Base-by-base conservation (phyloP, 2,113 vertebrate species). In the Colaptes auratus region DNA sequence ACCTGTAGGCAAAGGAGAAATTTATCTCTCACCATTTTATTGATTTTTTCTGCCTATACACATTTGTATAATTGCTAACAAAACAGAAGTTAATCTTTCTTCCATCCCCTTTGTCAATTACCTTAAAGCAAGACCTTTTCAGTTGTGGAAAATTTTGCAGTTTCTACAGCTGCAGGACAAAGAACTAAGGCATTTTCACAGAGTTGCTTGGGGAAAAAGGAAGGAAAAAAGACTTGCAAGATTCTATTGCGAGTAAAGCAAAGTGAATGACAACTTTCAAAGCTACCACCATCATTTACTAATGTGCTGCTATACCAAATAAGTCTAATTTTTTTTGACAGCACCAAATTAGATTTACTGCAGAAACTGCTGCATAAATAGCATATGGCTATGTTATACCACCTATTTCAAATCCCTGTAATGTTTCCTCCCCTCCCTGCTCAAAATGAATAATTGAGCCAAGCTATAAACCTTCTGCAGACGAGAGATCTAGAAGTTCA, bases 301-400 rank as follows among this genome's bases (percentile, higher is more conserved):
- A 98, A 97, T 97, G 97, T 98, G 97, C 96, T 96, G 97, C 95
- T 96, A 91, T 92, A 98, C 93, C 97, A 98, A 98, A 98, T 98
- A 98, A 98, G 97, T 97, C 90, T 98, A 97, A 97, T 97, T 98
- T 98, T 98, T 97, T 98, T 91, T 97, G 97, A 98, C 97, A 98
- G 97, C 95, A 97, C 94, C 95, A 98, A 98, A 98, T 98, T 97
- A 98, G 97, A 98, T 98, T 97, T 98, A 98, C 97, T 97, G 97
- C 96, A 98, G 97, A 98, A 98, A 98, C 97, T 97, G 97, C 97
- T 97, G 97, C 97, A 98, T 97, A 98, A 98, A 98, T 98, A 98
- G 98, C 98, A 98, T 98, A 98, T 98, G 98, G 97, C 95, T 95
- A 50, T 97, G 97, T 97, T 98, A 98, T 96, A 98, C 95, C 96